These are phyloP conservation scores for Phortica okadai DNA, from an alignment of 2,888 invertebrate species.

Conservation along the genomic window DNA sequence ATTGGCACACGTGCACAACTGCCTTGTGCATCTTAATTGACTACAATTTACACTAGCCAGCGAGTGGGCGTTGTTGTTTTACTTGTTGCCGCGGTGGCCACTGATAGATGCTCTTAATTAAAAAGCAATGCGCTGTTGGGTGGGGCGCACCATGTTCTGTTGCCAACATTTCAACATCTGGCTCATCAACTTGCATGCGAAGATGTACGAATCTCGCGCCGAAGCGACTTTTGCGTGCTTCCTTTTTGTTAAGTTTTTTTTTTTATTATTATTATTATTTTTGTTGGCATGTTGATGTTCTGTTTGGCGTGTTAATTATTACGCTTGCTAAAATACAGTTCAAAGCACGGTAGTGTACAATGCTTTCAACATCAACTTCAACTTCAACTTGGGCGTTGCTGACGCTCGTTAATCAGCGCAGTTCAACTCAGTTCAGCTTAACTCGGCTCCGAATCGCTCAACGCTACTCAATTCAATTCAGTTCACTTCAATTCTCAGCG, in stretches of 20 bases:
- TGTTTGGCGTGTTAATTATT: conserved; percentile 26
- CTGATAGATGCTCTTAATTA: neutral
- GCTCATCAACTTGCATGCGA: too few relatives aligned
- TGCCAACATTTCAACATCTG: neutral
- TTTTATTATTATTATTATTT: neutral
- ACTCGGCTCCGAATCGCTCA: neutral
- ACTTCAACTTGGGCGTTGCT: neutral
- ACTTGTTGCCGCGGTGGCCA: neutral
- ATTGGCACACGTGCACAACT: neutral
- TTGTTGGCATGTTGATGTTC: neutral
- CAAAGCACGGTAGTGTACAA: neutral
- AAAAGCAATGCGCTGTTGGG: neutral
- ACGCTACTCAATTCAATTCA: neutral
- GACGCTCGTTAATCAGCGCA: conserved; percentile 14
- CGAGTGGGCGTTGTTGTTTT: neutral
- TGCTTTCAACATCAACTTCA: neutral
- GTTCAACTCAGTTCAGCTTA: neutral
- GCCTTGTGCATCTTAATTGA: neutral
- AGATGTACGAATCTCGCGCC: too few relatives aligned
- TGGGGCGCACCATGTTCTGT: neutral
- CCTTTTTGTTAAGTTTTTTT: neutral
- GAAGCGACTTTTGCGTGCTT: neutral
- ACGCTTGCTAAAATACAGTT: neutral
- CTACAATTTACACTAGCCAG: neutral
- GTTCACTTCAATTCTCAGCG: too few relatives aligned